Percentiles rank a stretch among this genome's conserved stretches.
Evolutionary conservation across 2,113 vertebrate species (phyloP).

Genomic region (Zosterops japonicus): DNA sequence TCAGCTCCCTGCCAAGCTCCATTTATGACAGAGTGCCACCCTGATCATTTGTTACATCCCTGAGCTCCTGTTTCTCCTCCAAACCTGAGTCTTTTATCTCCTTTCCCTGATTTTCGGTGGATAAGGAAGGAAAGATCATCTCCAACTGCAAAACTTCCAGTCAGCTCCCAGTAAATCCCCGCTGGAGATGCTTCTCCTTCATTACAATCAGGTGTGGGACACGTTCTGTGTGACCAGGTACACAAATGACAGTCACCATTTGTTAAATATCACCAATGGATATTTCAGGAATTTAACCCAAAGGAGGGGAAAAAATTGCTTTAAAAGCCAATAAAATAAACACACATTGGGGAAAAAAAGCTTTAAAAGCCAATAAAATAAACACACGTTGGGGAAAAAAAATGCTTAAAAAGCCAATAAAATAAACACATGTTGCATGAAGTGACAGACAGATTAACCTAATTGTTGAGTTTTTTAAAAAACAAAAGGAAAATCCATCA

Average conservation of each 20-base stretch:
- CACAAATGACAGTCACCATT: not conserved
- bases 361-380: not conserved
- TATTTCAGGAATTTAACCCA: not conserved
- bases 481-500: not conserved
- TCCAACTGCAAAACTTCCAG: not conserved
- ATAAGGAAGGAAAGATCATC: not conserved
- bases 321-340: not conserved
- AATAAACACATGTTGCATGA: not conserved
- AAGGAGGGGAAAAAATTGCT: rapidly evolving
- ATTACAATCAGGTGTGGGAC: not conserved
- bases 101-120: not conserved
- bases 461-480: not conserved
- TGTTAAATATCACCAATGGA: not conserved
- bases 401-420: too few species aligned
- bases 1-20: not conserved
- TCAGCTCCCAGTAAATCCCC: not conserved
- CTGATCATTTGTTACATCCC: not conserved
- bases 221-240: not conserved
- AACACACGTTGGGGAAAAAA: too few species aligned
- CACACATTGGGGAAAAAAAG: too few species aligned
- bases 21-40: not conserved
- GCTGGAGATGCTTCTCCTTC: not conserved
- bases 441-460: conserved; percentile 3
- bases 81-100: not conserved
- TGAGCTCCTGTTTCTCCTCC: not conserved